Base-by-base conservation (phyloP, 2,113 vertebrate species). In the Gasterosteus nipponicus region DNA sequence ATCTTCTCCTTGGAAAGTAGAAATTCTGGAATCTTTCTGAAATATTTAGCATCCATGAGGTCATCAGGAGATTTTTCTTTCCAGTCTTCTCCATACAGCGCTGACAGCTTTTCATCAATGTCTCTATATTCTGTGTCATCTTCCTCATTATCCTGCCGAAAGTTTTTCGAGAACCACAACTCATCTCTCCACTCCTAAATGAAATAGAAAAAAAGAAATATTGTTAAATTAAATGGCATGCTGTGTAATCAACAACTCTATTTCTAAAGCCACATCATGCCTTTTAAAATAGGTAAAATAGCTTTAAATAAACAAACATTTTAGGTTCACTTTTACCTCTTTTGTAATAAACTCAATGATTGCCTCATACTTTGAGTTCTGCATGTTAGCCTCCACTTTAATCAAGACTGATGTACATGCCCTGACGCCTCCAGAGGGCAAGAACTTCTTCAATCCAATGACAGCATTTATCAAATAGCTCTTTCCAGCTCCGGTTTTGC, bases 321-420 rank as follows among this genome's bases (percentile, higher is more conserved):
- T 49, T 42, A 0, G 54, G 8, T 8, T 42, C 0, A 61, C 6
- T 22, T 64, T 83, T 11, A 93, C 92, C 89, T 87, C 64, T 86
- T 65, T 62, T 42, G 80, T 57, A 3, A 91, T 88, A 65, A 93
- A 87, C 68, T 91, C 86, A 47, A 92, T 91, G 7, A 90, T 81
- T 69, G 89, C 89, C 61, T 59, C 84, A 68, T 90, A 92, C 0
- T 64, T 87, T 29, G 6, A 3, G 51, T 39, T 60, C 1, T 3
- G 4, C 10, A 0, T 68, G 59, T 87, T 91, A 0, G 85, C 77
- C 64, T 91, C 84, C 39, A 93, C 82, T 56, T 88, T 81, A n/a
- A 90, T 90, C 56, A 91, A 66, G 75, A 88, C 89, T 53, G 91
- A 67, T 39, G 91, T 93, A 54, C 91, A 93, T 2, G 92, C 91